Conservation (phyloP, 2,888 invertebrate species). For the Cotesia congregata region DNA sequence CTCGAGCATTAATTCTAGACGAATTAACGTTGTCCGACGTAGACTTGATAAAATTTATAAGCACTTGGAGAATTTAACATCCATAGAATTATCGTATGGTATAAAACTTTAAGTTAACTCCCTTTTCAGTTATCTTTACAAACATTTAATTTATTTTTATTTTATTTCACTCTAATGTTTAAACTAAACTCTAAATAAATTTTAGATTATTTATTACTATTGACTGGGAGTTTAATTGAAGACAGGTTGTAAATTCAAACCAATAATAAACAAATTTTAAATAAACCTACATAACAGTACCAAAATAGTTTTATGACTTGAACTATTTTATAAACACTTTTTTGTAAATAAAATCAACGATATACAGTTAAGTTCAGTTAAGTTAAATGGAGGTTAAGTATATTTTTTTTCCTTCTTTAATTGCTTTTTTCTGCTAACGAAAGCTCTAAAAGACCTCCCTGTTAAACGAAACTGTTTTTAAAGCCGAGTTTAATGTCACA, state of each 20-base stretch:
- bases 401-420: neutral
- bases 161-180: neutral
- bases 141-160: neutral
- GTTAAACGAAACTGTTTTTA: neutral
- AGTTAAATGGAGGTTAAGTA: neutral
- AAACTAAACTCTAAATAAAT: neutral
- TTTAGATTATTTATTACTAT: neutral
- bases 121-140: neutral
- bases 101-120: neutral
- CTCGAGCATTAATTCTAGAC: constrained; percentile 50
- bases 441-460: neutral
- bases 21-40: constrained; percentile 45
- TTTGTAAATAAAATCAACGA: neutral
- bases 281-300: neutral
- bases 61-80: constrained; percentile 34
- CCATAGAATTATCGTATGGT: constrained; percentile 5
- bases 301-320: neutral
- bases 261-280: neutral
- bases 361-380: neutral
- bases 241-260: neutral
- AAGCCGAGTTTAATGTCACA: neutral
- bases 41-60: constrained; percentile 49
- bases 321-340: neutral
- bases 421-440: neutral
- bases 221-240: neutral